Percentiles rank a stretch among this genome's conserved stretches.
These are phyloP conservation scores for Epirrhoe tristata DNA, from an alignment of 2,888 invertebrate genomes.

Conservation along the genomic window DNA sequence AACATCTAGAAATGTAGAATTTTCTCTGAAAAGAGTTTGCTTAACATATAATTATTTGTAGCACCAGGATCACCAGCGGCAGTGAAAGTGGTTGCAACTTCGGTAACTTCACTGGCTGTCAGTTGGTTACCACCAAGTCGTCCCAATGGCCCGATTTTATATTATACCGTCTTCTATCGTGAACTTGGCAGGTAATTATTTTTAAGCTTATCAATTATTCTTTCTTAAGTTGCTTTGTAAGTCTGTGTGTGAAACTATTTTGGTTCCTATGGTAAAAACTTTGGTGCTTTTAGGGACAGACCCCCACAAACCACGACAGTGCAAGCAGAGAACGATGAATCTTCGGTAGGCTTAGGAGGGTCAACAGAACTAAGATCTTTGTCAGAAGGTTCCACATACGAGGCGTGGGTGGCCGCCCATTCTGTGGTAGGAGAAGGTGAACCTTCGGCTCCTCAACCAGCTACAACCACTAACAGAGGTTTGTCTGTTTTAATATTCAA, in stretches of 20 bases:
- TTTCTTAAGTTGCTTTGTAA: background rate
- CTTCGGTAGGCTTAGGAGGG: slow-evolving; percentile 75
- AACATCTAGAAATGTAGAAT: background rate
- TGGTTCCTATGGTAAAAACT: background rate
- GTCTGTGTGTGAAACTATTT: background rate
- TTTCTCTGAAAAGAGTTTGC: no score
- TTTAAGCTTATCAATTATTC: background rate
- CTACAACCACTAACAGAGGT: slow-evolving; percentile 91
- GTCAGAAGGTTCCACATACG: slow-evolving; percentile 91
- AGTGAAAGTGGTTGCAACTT: slow-evolving; percentile 93
- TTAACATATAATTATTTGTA: no score
- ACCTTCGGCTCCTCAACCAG: slow-evolving; percentile 90
- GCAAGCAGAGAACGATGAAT: slow-evolving; percentile 72
- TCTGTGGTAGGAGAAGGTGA: slow-evolving; percentile 93
- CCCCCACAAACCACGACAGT: slow-evolving; percentile 78
- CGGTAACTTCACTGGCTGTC: slow-evolving; percentile 92
- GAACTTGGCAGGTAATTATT: slow-evolving; percentile 86
- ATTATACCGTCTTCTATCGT: slow-evolving; percentile 92
- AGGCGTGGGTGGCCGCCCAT: slow-evolving; percentile 95
- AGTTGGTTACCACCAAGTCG: slow-evolving; percentile 94
- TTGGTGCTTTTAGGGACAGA: slow-evolving; percentile 63
- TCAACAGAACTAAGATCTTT: slow-evolving; percentile 89
- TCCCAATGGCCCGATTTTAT: slow-evolving; percentile 92
- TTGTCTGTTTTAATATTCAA: background rate
- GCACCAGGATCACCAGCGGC: slow-evolving; percentile 94